Percentiles rank a stretch among this genome's conserved stretches.
Conservation (phyloP, 2,113 vertebrate species). For the Pachypanchax playfairii region DNA sequence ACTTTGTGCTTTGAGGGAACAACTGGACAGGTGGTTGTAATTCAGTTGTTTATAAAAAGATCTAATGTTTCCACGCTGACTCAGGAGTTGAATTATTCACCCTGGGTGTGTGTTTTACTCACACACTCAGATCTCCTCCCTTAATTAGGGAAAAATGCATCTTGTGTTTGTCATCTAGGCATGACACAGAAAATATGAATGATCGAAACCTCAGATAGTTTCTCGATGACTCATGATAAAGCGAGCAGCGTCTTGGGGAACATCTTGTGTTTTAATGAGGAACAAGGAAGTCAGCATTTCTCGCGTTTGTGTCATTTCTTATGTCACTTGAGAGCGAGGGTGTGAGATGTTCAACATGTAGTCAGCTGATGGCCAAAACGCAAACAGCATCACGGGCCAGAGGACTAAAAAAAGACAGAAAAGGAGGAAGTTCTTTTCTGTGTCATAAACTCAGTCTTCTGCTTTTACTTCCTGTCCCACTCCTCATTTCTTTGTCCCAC, state of each 20-base stretch:
- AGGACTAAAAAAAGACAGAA: constrained; percentile 27
- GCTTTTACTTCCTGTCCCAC: neutral
- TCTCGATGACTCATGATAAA: constrained; percentile 57
- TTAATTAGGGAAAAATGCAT: constrained; percentile 67
- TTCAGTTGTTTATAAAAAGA: constrained; percentile 44
- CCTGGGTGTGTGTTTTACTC: constrained; percentile 32
- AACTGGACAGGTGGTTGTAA: constrained; percentile 14
- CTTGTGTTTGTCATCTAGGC: constrained; percentile 41
- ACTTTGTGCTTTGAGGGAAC: constrained; percentile 9
- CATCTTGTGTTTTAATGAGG: constrained; percentile 42
- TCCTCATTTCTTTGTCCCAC: neutral
- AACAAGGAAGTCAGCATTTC: constrained; percentile 35
- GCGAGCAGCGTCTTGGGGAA: constrained; percentile 27
- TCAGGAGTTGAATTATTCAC: constrained; percentile 68
- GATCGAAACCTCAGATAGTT: constrained; percentile 46
- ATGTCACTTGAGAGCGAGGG: constrained; percentile 30
- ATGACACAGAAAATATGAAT: constrained; percentile 33
- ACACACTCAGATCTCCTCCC: constrained; percentile 59
- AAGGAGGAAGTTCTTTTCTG: constrained; percentile 2
- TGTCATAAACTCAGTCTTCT: constrained; percentile 4
- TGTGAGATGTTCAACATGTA: constrained; percentile 42
- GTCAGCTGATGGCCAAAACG: constrained; percentile 32
- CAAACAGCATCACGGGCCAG: neutral
- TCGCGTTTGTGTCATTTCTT: constrained; percentile 31
- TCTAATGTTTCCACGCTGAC: constrained; percentile 63